Conservation (phyloP, 2,888 invertebrate genomes). For the Scaptomyza polygonia region DNA sequence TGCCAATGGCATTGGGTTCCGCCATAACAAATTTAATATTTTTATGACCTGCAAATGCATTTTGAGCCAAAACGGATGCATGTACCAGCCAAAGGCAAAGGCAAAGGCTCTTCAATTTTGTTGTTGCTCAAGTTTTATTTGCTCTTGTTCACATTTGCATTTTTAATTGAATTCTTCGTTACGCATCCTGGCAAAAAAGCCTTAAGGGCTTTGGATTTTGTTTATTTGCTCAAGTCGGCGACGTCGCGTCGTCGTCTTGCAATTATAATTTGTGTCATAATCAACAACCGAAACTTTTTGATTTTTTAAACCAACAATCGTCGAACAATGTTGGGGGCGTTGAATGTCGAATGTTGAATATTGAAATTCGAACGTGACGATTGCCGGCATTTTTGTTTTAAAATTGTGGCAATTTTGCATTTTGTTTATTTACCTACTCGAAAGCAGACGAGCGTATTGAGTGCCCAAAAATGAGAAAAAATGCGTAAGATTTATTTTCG, state of each 20-base stretch:
- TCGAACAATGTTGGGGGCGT: conserved; percentile 1
- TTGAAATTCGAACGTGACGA: conserved; percentile 61
- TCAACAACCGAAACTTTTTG: conserved; percentile 28
- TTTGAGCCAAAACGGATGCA: conserved; percentile 16
- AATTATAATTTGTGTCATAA: conserved; percentile 50
- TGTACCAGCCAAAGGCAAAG: conserved; percentile 1
- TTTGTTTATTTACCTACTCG: conserved; percentile 58
- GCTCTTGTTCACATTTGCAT: conserved; percentile 52
- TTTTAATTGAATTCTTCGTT: conserved; percentile 61
- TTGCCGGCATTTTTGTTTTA: conserved; percentile 38
- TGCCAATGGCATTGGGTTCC: conserved; percentile 37
- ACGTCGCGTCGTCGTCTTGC: neutral
- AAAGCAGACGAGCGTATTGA: conserved; percentile 23
- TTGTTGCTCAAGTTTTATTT: conserved; percentile 31
- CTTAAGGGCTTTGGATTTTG: conserved; percentile 21
- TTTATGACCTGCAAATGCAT: conserved; percentile 52
- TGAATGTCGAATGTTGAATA: conserved; percentile 10
- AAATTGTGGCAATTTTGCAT: conserved; percentile 58
- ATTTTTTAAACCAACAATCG: conserved; percentile 29
- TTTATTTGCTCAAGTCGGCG: conserved; percentile 34
- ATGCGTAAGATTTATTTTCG: conserved; percentile 70
- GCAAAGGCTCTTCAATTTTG: conserved; percentile 7
- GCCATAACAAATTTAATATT: conserved; percentile 53
- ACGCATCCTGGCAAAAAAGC: conserved; percentile 36
- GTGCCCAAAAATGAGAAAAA: conserved; percentile 45